Conservation (phyloP, 2,113 vertebrate species). For the Semicossyphus pulcher region DNA sequence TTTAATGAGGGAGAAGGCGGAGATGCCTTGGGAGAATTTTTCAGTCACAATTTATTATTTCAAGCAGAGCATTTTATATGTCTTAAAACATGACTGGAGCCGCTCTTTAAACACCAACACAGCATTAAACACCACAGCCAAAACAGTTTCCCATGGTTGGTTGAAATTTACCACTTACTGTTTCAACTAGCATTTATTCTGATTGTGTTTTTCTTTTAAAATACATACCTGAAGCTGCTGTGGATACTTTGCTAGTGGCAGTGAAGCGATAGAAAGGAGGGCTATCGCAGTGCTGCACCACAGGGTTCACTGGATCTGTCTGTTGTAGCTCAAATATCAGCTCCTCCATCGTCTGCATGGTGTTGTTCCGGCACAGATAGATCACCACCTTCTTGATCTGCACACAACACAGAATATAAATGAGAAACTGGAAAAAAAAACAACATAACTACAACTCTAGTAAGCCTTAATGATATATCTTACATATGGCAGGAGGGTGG, state of each 20-base stretch:
- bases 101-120: too few species aligned
- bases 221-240: constrained; percentile 89
- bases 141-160: background rate
- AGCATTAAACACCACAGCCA: too few species aligned
- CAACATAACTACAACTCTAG: background rate
- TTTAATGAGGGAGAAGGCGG: too few species aligned
- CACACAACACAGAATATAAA: background rate
- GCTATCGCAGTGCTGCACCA: constrained; percentile 95
- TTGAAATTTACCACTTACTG: constrained; percentile 1
- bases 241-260: constrained; percentile 90
- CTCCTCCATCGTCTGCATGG: constrained; percentile 97
- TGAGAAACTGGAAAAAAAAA: constrained; percentile 7
- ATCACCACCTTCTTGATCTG: constrained; percentile 98
- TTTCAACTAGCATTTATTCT: too few species aligned
- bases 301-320: constrained; percentile 95
- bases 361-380: constrained; percentile 96
- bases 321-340: constrained; percentile 96
- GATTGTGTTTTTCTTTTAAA: background rate
- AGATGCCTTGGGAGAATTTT: too few species aligned
- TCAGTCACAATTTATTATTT: too few species aligned
- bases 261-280: constrained; percentile 95
- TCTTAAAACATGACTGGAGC: too few species aligned
- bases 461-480: constrained; percentile 29
- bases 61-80: too few species aligned
- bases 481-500: constrained; percentile 92